These are phyloP conservation scores for Rhagoletis zephyria DNA, from an alignment of 1,140 invertebrate species.

Conservation along the genomic window DNA sequence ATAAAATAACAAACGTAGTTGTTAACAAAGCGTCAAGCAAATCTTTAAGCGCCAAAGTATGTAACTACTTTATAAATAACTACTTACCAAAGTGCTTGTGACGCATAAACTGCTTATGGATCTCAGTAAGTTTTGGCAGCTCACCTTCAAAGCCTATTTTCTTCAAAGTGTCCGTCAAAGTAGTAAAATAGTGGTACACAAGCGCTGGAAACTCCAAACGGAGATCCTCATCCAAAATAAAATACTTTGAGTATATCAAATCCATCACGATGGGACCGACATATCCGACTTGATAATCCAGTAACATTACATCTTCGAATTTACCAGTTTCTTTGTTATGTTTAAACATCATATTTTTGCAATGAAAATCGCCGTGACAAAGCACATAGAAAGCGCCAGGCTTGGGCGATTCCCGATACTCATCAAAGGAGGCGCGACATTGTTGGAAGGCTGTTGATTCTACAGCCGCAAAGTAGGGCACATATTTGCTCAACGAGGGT, in stretches of 20 bases:
- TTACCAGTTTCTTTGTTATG: constrained; percentile 52
- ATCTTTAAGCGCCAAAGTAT: not conserved
- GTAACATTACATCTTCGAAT: constrained; percentile 62
- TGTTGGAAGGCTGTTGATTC: constrained; percentile 59
- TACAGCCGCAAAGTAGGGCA: constrained; percentile 58
- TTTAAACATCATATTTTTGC: constrained; percentile 65
- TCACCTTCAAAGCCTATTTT: constrained; percentile 59
- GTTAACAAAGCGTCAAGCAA: not conserved
- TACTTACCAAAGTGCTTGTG: constrained; percentile 29
- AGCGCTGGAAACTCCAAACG: constrained; percentile 59
- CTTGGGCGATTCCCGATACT: constrained; percentile 57
- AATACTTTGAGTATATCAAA: constrained; percentile 63
- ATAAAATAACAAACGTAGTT: not conserved
- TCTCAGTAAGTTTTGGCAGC: constrained; percentile 57
- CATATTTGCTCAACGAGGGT: not conserved
- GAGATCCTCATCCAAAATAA: constrained; percentile 57
- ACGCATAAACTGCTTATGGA: not conserved
- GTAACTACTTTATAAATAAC: no score
- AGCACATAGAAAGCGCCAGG: constrained; percentile 61
- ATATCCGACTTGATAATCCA: constrained; percentile 64
- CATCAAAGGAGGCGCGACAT: constrained; percentile 50
- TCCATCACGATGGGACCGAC: constrained; percentile 60
- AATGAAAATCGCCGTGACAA: constrained; percentile 66
- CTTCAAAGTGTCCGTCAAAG: constrained; percentile 60
- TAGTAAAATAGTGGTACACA: constrained; percentile 60